Evolutionary conservation across 92 coral and sea anemone genomes (phyloP), one percentile per base, ranked within the genome.

Genomic region (Porites rus): DNA sequence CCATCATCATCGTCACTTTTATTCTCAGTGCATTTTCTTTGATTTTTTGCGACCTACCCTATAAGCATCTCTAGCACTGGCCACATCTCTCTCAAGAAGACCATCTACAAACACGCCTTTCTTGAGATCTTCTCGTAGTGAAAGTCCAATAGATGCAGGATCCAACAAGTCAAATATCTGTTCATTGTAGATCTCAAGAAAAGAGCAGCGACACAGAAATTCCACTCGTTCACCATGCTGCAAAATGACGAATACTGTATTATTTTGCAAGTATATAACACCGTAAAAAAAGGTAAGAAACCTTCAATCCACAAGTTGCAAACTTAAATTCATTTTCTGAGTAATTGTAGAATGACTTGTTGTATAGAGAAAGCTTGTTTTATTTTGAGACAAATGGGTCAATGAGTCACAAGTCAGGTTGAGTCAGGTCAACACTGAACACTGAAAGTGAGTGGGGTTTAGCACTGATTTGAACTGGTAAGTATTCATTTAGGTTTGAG

Each of bases 81-180:
- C 92, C 10, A 95, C 97, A 79, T 91, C 96, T 72, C 98, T 88
- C 83, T 97, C 98, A 11, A 97, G 90, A 38, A 97, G 72, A 11
- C 99, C 99, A 81, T 95, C 98, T 10, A 97, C 99, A 86, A 97
- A 97, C 21, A 97, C 95, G 4, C 99, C 99, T 77, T 87, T 93
- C 88, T 97, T 97, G 88, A 97, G 87, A 78, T 97, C 99, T 84
- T 97, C 99, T 31, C 99, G 80, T 73, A 97, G 78, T 16, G 98
- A 94, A 4, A 97, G 96, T 7, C 99, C 99, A 72, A 89, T 97
- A 10, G 99, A 97, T 16, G 99, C 98, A 18, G 99, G 99, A 68
- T 97, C 99, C 58, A 97, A 79, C 81, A 97, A 75, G 87, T 97
- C 99, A 87, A 95, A 97, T 65, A 97, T 95, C 82, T 97, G 99